Evolutionary conservation across 2,888 invertebrate genomes (phyloP).

Genomic region (Apamea anceps): DNA sequence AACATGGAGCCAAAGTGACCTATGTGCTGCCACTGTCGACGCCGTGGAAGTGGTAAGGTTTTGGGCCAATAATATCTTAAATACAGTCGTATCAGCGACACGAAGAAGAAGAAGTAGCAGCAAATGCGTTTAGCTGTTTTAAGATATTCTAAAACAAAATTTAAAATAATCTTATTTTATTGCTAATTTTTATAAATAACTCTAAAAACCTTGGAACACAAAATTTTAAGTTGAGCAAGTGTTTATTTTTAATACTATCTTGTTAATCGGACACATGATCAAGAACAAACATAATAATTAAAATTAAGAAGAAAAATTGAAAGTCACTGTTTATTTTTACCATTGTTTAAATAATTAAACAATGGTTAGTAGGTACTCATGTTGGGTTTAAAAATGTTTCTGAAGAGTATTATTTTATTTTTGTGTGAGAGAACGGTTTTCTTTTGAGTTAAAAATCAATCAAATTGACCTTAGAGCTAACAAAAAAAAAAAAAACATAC

Average conservation of each 20-base stretch:
- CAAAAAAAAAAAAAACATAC: background rate
- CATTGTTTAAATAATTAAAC: background rate
- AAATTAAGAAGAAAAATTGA: background rate
- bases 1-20: no score
- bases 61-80: no score
- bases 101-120: no score
- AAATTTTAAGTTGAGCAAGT: background rate
- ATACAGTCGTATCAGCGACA: no score
- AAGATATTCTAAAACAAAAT: background rate
- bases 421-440: no score
- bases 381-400: background rate
- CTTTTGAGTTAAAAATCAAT: background rate
- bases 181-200: background rate
- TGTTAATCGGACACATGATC: background rate
- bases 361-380: no score
- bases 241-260: background rate
- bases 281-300: background rate
- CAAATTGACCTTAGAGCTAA: background rate
- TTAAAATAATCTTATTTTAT: no score
- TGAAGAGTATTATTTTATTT: background rate
- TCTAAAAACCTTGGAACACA: conserved; percentile 21
- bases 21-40: no score
- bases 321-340: background rate
- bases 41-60: no score
- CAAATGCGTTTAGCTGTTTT: background rate